Conservation (phyloP, 2,113 vertebrate species). For the Collichthys lucidus region DNA sequence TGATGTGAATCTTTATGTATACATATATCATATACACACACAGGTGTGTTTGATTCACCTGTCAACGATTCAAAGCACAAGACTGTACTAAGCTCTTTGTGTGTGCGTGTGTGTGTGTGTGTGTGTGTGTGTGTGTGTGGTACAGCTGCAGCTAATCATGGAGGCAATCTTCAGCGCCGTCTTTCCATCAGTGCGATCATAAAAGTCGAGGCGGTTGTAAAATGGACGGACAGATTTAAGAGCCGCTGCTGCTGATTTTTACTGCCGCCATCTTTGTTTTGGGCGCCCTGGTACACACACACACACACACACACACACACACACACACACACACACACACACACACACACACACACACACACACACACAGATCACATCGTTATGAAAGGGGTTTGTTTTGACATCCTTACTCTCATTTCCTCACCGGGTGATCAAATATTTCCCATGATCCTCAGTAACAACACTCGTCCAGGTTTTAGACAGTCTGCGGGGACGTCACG, state of each 20-base stretch:
- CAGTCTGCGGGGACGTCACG: too few species aligned
- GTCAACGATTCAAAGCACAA: neutral
- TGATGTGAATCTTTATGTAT: too few species aligned
- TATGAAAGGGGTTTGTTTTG: neutral
- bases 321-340: neutral
- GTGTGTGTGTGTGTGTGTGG: conserved; percentile 3
- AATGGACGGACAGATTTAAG: conserved; percentile 52
- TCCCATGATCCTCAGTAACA: neutral
- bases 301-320: too few species aligned
- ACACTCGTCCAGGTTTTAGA: too few species aligned
- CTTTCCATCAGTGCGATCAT: conserved; percentile 46
- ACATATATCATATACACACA: too few species aligned
- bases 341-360: conserved; percentile 12
- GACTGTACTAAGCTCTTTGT: neutral
- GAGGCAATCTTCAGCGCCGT: conserved; percentile 36
- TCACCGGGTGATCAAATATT: neutral
- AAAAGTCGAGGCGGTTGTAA: conserved; percentile 51
- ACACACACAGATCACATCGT: neutral
- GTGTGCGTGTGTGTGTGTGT: too few species aligned
- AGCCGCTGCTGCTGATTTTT: conserved; percentile 32
- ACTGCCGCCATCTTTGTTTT: conserved; percentile 62
- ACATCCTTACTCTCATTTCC: neutral
- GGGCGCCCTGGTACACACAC: neutral
- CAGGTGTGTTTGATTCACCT: too few species aligned
- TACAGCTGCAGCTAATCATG: conserved; percentile 40